Evolutionary conservation across 2,797 vertebrate species (phyloP), one percentile per base, ranked within the genome.

Genomic region (Catharus ustulatus): DNA sequence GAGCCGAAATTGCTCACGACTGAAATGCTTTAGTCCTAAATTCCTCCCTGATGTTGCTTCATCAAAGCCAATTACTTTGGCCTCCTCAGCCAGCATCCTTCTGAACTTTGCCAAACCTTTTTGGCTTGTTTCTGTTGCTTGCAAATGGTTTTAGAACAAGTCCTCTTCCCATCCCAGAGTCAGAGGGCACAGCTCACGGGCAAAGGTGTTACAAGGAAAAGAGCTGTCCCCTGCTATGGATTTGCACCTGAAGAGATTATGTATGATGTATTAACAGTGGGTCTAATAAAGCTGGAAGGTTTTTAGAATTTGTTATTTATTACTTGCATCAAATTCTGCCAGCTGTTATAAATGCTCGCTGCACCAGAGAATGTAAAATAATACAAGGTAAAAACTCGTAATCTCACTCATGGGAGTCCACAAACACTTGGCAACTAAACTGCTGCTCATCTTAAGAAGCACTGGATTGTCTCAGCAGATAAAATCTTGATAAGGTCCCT

Each of bases 31-130:
- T 73, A 89, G 73, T 49, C 69, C 66, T 72, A 91, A 91, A 95
- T 96, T 95, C 78, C 75, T 94, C 93, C 93, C 86, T 83, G 68
- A 94, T 89, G 84, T 87, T 83, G 17, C 46, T 92, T 49, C 72
- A 89, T 73, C 72, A 91, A 89, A 95, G 71, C 27, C 86, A 92
- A 74, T 77, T 86, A 63, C 80, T 89, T 85, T 71, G 89, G n/a
- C 36, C 66, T 90, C 64, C 46, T 85, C 54, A 85, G 87, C 68
- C 75, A 90, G 54, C 73, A 52, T 85, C 78, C 54, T 85, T 74
- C 49, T 34, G 42, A 80, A 54, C 57, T 68, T 90, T 72, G 78
- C 61, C 72, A 93, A 83, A 43, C 16, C 27, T 61, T 52, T 93
- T 74, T 74, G 63, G 32, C 74, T 86, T 82, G 45, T 69, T 91